Percentiles rank a stretch among this genome's conserved stretches.
These are phyloP conservation scores for Chaetodon trifasciatus DNA, from an alignment of 2,797 vertebrate species.

Conservation along the genomic window DNA sequence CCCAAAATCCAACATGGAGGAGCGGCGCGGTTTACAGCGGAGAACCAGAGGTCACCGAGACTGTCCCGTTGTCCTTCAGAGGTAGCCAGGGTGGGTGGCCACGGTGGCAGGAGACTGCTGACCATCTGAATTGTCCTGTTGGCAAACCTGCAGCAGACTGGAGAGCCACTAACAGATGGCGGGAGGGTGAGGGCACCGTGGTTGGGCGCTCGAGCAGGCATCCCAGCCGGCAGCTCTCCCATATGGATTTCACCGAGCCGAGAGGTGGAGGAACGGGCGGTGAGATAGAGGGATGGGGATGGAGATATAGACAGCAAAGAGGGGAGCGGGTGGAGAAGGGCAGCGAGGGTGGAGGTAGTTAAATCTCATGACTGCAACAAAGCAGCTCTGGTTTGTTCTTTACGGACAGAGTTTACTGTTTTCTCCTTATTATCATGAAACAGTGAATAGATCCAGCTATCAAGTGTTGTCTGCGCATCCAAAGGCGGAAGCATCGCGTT, in stretches of 20 bases:
- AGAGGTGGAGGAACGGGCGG: conserved; percentile 22
- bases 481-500: background rate
- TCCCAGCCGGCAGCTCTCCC: conserved; percentile 86
- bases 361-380: background rate
- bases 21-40: conserved; percentile 23
- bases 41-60: conserved; percentile 78
- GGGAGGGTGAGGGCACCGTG: conserved; percentile 84
- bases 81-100: conserved; percentile 76
- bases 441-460: background rate
- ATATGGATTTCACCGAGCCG: conserved; percentile 83
- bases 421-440: background rate
- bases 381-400: background rate
- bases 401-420: background rate
- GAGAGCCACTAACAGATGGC: conserved; percentile 86
- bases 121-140: conserved; percentile 85
- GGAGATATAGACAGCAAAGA: background rate
- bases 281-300: conserved; percentile 17
- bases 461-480: background rate
- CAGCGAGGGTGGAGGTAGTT: background rate
- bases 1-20: conserved; percentile 37
- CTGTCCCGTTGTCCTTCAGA: conserved; percentile 85
- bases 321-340: background rate
- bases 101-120: conserved; percentile 82
- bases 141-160: conserved; percentile 82
- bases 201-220: conserved; percentile 84